Percentiles rank a stretch among this genome's conserved stretches.
These are phyloP conservation scores for Andrena flavipes DNA, from an alignment of 2,888 invertebrate species.

Conservation along the genomic window DNA sequence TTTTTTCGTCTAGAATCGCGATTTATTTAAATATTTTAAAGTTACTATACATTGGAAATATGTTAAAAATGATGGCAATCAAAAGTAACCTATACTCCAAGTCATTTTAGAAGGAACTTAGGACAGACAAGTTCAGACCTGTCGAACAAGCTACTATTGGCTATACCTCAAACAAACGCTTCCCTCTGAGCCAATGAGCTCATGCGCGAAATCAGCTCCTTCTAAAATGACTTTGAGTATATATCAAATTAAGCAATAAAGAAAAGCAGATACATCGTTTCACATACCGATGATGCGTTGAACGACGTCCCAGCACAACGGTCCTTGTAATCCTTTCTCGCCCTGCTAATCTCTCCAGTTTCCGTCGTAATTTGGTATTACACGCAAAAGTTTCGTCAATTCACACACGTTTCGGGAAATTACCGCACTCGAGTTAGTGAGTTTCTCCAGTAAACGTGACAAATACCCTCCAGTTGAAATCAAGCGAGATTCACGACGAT, in stretches of 20 bases:
- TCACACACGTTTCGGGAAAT: constrained; percentile 36
- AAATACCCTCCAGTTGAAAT: neutral
- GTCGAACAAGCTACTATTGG: no score
- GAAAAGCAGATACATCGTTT: neutral
- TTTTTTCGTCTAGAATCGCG: no score
- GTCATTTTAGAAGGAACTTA: no score
- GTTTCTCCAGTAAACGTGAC: neutral
- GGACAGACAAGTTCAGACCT: no score
- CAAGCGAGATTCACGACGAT: neutral
- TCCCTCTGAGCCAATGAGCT: no score
- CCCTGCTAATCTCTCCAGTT: constrained; percentile 34
- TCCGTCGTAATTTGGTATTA: constrained; percentile 29
- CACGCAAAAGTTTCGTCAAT: constrained; percentile 47
- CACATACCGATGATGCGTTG: constrained; percentile 24
- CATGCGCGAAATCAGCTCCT: no score
- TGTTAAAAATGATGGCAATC: no score
- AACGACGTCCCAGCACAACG: constrained; percentile 15
- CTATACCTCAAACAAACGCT: no score
- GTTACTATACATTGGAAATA: no score
- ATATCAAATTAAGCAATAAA: neutral
- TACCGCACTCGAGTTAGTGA: constrained; percentile 17
- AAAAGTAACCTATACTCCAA: neutral
- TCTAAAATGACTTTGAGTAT: no score
- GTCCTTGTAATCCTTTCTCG: constrained; percentile 58
- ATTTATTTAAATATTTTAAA: no score